Evolutionary conservation across 2,797 vertebrate species (phyloP), one percentile per base, ranked within the genome.

Genomic region (Hoplostethus atlanticus): DNA sequence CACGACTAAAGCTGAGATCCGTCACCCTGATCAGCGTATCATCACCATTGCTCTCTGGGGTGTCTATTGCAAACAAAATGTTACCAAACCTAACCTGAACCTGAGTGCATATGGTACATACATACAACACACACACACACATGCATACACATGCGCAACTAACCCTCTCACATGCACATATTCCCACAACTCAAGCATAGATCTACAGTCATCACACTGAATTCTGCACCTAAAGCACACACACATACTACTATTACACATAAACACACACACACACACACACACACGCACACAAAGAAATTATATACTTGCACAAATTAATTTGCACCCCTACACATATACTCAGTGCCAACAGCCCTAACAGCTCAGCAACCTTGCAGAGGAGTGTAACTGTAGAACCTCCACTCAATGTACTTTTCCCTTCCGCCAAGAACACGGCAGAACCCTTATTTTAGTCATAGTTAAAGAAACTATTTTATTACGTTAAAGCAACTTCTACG

Each of bases 311-410:
- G 21, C 21, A 21, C 21, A 44, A 53, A 34, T 16, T 54, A 21
- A 70, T 69, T 69, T 64, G 64, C 65, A 71, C 56, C 70, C 55
- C 13, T 52, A 73, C 30, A 63, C 17, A 66, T 55, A 34, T 64
- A 65, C 71, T 77, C 2, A 12, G n/a, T 63, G 7, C 34, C 38
- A 51, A 5, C 76, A 68, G 71, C 68, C 68, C 42, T 16, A 81
- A 84, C 82, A 73, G 52, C 77, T 85, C 60, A 63, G 79, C 87
- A 84, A 64, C 67, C 70, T 76, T 31, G 63, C 72, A 86, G 62
- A 80, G 73, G 30, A 38, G 54, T 83, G 86, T 90, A 93, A 91
- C 81, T 6, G 73, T 81, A 92, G 89, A 89, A 21, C 73, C 70
- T 84, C 44, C 36, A 59, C 75, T 56, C 69, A 28, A 36, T 61